Base-by-base conservation (phyloP, 1,140 invertebrate genomes). In the Anadara kagoshimensis region DNA sequence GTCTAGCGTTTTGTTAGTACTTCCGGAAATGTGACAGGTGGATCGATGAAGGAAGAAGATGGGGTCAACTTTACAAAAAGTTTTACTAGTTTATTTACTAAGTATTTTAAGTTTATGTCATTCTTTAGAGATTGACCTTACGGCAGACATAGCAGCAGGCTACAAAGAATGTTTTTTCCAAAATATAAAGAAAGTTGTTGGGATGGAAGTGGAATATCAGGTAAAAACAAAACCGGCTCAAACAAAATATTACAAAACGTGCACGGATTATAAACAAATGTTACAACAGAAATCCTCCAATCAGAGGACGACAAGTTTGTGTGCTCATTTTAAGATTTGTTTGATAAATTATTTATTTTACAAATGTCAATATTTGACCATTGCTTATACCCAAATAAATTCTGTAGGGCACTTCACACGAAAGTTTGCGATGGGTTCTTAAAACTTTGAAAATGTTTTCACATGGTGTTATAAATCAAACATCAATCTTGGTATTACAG, bases 171-270 rank as follows among this genome's bases (percentile, higher is more conserved):
- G 94, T 81, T 93, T 94, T 79, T 94, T 91, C 84, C 92, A 94
- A 78, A 85, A 84, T 54, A 91, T 92, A 0, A 90, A 90, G 75
- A 81, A 86, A 24, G 90, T 91, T 36, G 91, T 93, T 85, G 87
- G 90, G 5, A 91, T 94, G 65, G 93, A 94, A 81, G 88, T 94
- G 41, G 93, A 94, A 83, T 95, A 94, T 86, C 94, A 94, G 91
- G 94, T 94, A 66, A 72, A 41, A 12, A 10, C 47, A 49, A 24
- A 36, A 59, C 43, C 22, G 57, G 8, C 41, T 24, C 7, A 18
- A 59, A 12, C n/a, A 41, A n/a, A 36, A 36, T 36, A 36, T 36
- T 36, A 36, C 29, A 36, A 36, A 36, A 36, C 29, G 16, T 29
- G 5, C 57, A 59, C 16, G 43, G 43, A 41, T 20, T 59, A 41